Evolutionary conservation across 2,888 invertebrate genomes (phyloP), one percentile per base, ranked within the genome.

Genomic region (Saturnia pavonia): DNA sequence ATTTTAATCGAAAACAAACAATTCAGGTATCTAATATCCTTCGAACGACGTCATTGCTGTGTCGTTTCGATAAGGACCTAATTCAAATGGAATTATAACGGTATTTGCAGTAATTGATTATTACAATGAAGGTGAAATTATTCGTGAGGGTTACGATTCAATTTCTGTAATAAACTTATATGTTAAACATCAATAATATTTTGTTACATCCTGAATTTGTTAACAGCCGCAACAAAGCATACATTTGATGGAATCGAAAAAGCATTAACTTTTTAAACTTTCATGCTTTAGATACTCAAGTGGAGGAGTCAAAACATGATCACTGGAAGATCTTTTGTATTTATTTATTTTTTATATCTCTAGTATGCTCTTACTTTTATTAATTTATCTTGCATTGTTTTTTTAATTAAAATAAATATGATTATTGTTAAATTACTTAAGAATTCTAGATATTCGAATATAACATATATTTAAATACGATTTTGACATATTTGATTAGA

Each of bases 1-100:
- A 51, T 60, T 68, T 76, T 74, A 76, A 79, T 81, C 73, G 73
- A 80, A 80, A 78, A 77, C 75, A 79, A 81, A 81, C 78, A 80
- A 78, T 77, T 73, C 73, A 71, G 75, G 76, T 75, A 72, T 57
- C 73, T 72, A 67, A 16, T 68, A 70, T 19, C 42, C 76, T 78
- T 78, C 76, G 79, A 80, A 82, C 76, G 83, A 85, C 76, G 80
- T 76, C 72, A 74, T 73, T 73, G 73, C 70, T 70, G 72, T 57
- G 25, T 19, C 45, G 63, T 40, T 66, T 48, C 67, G 11, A 63
- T 54, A 63, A 45, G 66, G 69, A 69, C 67, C 74, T 81, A 80
- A 82, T 78, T 79, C 80, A 73, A 22, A 65, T 77, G 73, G 14
- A 76, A 79, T 76, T 77, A 71, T 68, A 69, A 73, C 68, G 73